These are phyloP conservation scores for Propithecus perrieri DNA, from an alignment of 2,797 vertebrate species.

Conservation along the genomic window DNA sequence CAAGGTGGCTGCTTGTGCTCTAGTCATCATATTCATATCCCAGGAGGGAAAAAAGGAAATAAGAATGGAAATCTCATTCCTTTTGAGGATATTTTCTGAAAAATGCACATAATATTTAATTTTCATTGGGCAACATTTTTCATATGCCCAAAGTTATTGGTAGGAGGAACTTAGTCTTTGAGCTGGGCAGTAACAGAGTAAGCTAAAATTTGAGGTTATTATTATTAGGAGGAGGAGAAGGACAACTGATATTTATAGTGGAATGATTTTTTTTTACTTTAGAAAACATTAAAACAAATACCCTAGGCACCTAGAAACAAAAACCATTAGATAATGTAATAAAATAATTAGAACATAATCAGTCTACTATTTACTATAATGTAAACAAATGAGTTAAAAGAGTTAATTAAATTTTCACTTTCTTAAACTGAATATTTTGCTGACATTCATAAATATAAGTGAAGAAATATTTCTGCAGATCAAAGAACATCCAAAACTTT, in stretches of 20 bases:
- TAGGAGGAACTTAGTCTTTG: neutral
- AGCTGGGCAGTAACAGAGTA: neutral
- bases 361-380: neutral
- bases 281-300: slow-evolving; percentile 2
- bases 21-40: neutral
- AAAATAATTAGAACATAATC: slow-evolving; percentile 10
- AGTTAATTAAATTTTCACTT: slow-evolving; percentile 5
- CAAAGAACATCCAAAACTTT: neutral
- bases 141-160: neutral
- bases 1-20: neutral
- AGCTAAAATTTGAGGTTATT: neutral
- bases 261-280: slow-evolving; percentile 10
- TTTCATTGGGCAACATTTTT: neutral
- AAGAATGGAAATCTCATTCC: neutral
- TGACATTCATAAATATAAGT: slow-evolving; percentile 17
- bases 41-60: neutral
- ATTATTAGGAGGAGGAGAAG: neutral
- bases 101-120: neutral
- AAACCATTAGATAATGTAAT: neutral
- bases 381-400: neutral
- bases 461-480: slow-evolving; percentile 28
- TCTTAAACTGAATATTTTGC: slow-evolving; percentile 14
- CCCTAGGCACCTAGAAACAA: neutral
- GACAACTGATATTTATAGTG: neutral
- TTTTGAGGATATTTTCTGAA: neutral